Evolutionary conservation across 2,797 vertebrate genomes (phyloP).

Genomic region (Allobates femoralis): DNA sequence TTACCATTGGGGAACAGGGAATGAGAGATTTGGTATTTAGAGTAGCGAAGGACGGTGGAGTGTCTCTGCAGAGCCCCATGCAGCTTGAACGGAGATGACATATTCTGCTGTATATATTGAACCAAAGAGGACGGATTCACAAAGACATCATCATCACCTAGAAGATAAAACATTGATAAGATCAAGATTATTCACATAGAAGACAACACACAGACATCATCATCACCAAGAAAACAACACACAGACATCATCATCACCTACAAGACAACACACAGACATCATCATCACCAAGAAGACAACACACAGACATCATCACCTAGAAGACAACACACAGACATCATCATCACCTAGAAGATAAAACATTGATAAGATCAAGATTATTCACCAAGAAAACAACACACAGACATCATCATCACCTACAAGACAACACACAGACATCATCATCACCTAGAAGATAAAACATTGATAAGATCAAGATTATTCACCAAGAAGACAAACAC

Average conservation of each 20-base stretch:
- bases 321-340: too few relatives aligned
- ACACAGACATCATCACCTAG: not conserved
- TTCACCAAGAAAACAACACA: too few relatives aligned
- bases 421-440: not conserved
- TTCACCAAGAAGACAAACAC: too few relatives aligned
- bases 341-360: too few relatives aligned
- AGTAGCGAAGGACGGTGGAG: accelerated
- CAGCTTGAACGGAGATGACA: not conserved
- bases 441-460: not conserved
- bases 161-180: not conserved
- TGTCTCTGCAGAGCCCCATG: constrained; percentile 47
- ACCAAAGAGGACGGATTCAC: constrained; percentile 44
- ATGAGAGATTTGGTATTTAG: constrained; percentile 1
- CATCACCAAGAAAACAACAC: too few relatives aligned
- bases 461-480: too few relatives aligned
- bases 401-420: too few relatives aligned
- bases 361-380: too few relatives aligned
- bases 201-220: not conserved
- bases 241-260: not conserved
- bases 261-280: not conserved
- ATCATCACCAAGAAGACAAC: not conserved
- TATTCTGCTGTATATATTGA: not conserved
- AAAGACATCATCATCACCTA: constrained; percentile 54
- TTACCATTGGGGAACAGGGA: not conserved
- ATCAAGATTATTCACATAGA: not conserved